Evolutionary conservation across 1,140 invertebrate species (phyloP).

Genomic region (Triops longicaudatus): DNA sequence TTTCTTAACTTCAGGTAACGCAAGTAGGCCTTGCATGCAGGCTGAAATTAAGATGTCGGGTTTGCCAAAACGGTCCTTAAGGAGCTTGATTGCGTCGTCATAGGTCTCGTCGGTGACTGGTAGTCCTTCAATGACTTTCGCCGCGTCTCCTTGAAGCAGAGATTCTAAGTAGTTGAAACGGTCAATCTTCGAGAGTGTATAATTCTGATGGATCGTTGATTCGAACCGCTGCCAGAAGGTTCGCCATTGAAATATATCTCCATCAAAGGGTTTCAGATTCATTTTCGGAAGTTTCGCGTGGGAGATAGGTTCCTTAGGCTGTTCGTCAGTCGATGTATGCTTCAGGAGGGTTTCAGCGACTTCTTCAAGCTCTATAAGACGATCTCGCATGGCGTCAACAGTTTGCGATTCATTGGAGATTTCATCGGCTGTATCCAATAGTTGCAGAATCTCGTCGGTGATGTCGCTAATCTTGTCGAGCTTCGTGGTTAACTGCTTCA

Average conservation of each 20-base stretch:
- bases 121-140: not conserved
- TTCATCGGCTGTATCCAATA: too few species aligned
- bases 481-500: too few species aligned
- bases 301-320: too few species aligned
- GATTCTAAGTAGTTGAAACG: not conserved
- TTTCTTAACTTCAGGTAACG: too few species aligned
- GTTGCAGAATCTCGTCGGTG: too few species aligned
- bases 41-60: not conserved
- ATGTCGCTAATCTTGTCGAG: too few species aligned
- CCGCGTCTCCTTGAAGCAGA: not conserved
- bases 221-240: slow-evolving; percentile 1
- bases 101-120: not conserved
- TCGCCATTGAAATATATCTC: not conserved
- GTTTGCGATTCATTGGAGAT: too few species aligned
- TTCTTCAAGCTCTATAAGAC: too few species aligned
- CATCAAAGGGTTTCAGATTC: not conserved
- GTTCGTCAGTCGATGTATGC: too few species aligned
- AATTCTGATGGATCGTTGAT: not conserved
- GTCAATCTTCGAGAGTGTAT: not conserved
- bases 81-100: not conserved
- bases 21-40: too few species aligned
- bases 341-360: too few species aligned
- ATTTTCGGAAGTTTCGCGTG: not conserved
- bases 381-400: too few species aligned
- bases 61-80: not conserved